Evolutionary conservation across 2,797 vertebrate genomes (phyloP).

Genomic region (Arnoldichthys spilopterus): DNA sequence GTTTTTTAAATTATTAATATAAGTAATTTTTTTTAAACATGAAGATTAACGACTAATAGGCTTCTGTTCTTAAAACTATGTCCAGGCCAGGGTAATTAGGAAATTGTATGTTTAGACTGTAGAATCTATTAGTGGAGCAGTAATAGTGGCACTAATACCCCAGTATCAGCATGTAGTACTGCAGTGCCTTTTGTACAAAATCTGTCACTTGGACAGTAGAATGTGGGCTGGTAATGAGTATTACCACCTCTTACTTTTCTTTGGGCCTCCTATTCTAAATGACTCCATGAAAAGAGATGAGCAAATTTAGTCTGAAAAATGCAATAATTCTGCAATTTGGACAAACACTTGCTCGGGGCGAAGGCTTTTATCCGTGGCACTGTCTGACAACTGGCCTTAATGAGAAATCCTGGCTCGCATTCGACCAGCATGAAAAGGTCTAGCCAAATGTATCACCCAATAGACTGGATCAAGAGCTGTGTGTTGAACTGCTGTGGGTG

Average conservation of each 20-base stretch:
- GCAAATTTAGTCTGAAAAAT: background rate
- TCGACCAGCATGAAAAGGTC: background rate
- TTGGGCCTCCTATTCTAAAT: background rate
- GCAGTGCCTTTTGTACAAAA: too few species aligned
- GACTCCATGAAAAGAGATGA: background rate
- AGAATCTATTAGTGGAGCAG: background rate
- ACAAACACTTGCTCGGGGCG: background rate
- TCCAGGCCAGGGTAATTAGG: too few species aligned
- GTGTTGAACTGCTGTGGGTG: background rate
- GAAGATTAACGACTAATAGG: too few species aligned
- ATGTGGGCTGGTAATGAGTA: background rate
- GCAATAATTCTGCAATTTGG: background rate
- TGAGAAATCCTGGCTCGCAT: conserved; percentile 35
- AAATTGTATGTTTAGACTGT: too few species aligned
- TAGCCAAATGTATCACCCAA: conserved; percentile 8
- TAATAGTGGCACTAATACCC: background rate
- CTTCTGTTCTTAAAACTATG: too few species aligned
- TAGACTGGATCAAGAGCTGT: conserved; percentile 34
- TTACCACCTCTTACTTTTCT: background rate
- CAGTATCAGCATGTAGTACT: background rate
- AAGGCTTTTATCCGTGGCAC: background rate
- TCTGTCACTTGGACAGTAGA: background rate
- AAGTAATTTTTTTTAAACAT: too few species aligned
- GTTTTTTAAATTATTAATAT: too few species aligned
- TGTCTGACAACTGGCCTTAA: conserved; percentile 6